Base-by-base conservation (phyloP, 2,888 invertebrate species). In the Idaea dimidiata region DNA sequence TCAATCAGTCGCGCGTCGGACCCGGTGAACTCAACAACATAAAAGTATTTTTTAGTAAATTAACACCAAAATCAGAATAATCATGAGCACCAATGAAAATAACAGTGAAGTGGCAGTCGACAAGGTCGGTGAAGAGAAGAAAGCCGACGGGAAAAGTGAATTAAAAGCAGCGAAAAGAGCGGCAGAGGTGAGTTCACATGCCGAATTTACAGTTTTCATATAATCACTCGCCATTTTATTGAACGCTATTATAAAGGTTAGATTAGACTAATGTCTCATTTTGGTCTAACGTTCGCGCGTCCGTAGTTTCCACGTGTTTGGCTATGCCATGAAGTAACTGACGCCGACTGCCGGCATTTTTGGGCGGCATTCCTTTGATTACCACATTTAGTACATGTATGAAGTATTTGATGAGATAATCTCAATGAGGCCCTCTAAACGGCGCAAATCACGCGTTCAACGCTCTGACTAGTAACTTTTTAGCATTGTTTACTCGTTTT, bases 131-230 rank as follows among this genome's bases (percentile, higher is more conserved):
- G 96, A 96, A 83, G 96, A 96, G 93, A 94, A 94, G 84, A 92
- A 94, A 74, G 96, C 76, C 74, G 80, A 96, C 86, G 94, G 95
- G 64, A 96, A 96, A 94, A 95, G 96, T 92, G 96, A 96, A 86
- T 93, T 96, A 85, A 97, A 97, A 93, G 97, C 96, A 93, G 96
- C 96, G 86, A 97, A 97, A 94, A 95, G 97, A 94, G 95, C 96
- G 93, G 96, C 96, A 82, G 97, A 97, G 95, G 97, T 97, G 92
- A 95, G 96, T 94, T 83, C 87, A 91, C 92, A 91, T 91, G 89
- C 91, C 84, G 84, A 79, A 80, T 66, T 81, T 84, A 86, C 88
- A 87, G 79, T 87, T 88, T 89, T 89, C 84, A 80, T 86, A 81
- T 84, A 86, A 87, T 88, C 86, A 83, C 89, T 91, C 92, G 93